Percentiles rank a stretch among this genome's conserved stretches.
Conservation (phyloP, 2,113 vertebrate species). For the Geococcyx californianus region DNA sequence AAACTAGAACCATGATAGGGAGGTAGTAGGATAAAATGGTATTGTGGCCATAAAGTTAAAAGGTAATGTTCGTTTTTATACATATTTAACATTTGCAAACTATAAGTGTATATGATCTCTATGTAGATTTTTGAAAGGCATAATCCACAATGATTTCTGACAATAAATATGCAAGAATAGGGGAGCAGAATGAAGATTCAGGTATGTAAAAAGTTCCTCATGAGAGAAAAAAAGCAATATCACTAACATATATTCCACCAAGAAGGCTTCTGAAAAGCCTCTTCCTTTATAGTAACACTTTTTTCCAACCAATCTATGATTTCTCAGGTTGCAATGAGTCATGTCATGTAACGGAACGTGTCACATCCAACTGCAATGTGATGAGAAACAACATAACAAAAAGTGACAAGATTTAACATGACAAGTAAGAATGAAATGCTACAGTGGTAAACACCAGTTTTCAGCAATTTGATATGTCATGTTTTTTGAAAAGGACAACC, state of each 20-base stretch:
- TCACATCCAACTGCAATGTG: slow-evolving; percentile 42
- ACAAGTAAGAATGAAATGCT: slow-evolving; percentile 54
- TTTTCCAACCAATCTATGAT: slow-evolving; percentile 10
- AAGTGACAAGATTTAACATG: slow-evolving; percentile 53
- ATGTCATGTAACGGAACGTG: slow-evolving; percentile 51
- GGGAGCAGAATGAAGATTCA: background rate
- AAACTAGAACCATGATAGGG: background rate
- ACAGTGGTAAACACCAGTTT: slow-evolving; percentile 34
- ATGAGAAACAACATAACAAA: slow-evolving; percentile 57
- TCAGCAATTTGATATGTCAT: slow-evolving; percentile 52
- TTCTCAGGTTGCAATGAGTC: slow-evolving; percentile 52
- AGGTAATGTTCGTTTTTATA: background rate
- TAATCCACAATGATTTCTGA: background rate
- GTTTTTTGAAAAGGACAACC: slow-evolving; percentile 43
- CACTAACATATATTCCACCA: background rate
- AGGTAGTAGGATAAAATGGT: background rate
- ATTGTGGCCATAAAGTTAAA: background rate
- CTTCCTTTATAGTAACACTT: slow-evolving; percentile 3
- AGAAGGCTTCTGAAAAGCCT: background rate
- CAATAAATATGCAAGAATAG: background rate
- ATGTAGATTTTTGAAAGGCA: background rate
- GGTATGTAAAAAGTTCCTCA: background rate
- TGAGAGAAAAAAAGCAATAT: background rate
- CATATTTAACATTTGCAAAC: background rate
- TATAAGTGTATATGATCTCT: background rate